A percentile compares a stretch with the other conserved stretches of the same genome.
Evolutionary conservation across 2,113 vertebrate species (phyloP).

Genomic region (Mormyrus iriodes): DNA sequence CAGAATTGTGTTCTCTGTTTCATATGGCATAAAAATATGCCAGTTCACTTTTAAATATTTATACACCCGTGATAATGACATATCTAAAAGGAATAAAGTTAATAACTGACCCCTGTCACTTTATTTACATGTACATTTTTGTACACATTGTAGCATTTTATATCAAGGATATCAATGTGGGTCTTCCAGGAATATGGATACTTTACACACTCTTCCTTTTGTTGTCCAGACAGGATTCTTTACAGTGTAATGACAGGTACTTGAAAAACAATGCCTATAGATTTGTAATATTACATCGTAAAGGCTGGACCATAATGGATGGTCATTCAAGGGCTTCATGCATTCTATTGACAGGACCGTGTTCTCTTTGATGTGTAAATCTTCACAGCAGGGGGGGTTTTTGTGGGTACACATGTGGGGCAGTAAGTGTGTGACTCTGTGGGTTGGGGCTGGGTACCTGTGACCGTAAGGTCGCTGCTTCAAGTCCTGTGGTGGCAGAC

Average conservation of each 20-base stretch:
- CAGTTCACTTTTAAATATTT: background rate
- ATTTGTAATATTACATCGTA: background rate
- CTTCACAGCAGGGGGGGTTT: background rate
- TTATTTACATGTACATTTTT: background rate
- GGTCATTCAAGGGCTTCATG: background rate
- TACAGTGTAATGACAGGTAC: background rate
- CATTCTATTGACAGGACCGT: background rate
- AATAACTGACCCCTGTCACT: background rate
- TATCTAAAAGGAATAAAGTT: background rate
- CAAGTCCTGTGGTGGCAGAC: background rate
- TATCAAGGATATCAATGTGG: background rate
- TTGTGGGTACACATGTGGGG: background rate
- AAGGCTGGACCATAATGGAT: background rate
- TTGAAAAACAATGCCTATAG: background rate
- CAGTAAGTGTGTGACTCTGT: background rate
- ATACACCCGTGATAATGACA: background rate
- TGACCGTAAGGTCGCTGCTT: background rate
- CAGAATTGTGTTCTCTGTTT: background rate
- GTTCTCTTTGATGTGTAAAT: background rate
- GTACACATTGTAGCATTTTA: background rate
- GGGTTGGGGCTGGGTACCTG: background rate
- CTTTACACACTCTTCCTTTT: background rate
- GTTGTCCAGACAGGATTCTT: background rate
- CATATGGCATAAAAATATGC: background rate
- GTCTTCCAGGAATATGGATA: background rate